Conservation (phyloP, 2,113 vertebrate genomes). For the Phainopepla nitens region DNA sequence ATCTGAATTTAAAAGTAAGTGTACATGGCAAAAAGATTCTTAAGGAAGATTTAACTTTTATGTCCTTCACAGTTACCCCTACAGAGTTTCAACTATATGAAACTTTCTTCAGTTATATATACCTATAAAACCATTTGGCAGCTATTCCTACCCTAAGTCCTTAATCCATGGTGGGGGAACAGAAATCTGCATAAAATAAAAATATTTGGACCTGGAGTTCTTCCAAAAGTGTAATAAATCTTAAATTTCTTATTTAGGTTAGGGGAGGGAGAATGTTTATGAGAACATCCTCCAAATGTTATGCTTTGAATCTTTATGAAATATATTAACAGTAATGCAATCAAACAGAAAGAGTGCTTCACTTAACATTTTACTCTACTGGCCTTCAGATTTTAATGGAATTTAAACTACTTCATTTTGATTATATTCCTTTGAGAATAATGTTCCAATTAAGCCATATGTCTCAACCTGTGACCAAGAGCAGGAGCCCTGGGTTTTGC, state of each 20-base stretch:
- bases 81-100: not conserved
- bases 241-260: not conserved
- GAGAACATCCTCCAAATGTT: not conserved
- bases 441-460: not conserved
- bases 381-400: not conserved
- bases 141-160: not conserved
- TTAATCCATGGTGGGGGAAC: not conserved
- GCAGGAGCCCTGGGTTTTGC: not conserved
- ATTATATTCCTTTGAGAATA: not conserved
- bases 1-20: not conserved
- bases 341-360: not conserved
- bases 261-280: not conserved
- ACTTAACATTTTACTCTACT: not conserved
- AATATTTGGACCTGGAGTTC: not conserved
- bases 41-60: not conserved
- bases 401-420: not conserved
- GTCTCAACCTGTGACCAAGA: not conserved
- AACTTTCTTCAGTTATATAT: not conserved
- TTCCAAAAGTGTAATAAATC: not conserved
- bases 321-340: not conserved
- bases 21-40: not conserved
- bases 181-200: not conserved
- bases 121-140: not conserved
- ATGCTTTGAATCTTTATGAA: not conserved
- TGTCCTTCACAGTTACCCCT: not conserved